Evolutionary conservation across 2,888 invertebrate genomes (phyloP), one percentile per base, ranked within the genome.

Genomic region (Perizoma flavofasciatum): DNA sequence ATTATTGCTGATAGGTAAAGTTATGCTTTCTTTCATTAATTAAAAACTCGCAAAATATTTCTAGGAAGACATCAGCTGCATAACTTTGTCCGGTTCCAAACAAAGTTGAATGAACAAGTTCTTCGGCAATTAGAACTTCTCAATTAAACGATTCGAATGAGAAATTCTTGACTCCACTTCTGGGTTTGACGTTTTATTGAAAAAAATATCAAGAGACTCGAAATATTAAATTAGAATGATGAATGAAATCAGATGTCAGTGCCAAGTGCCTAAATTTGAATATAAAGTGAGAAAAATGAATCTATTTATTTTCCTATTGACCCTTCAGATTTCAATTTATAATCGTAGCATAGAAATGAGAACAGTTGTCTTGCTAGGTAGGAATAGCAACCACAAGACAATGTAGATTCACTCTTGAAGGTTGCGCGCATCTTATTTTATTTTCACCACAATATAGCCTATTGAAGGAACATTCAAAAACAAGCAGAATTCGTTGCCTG

Each of bases 191-290:
- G 41, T 48, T 53, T 55, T 54, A 61, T 52, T 49, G 51, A 61
- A 57, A 55, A 57, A 54, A 57, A 48, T 46, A 59, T 62, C 51
- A 35, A 53, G 51, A 45, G 22, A 52, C 54, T 57, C 7, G 9
- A 43, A 40, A 56, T 53, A 63, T 63, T 55, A 37, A 63, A 53
- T 63, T 49, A 59, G 45, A 54, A 39, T 55, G 59, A 59, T 63
- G 59, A 54, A 59, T 55, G 55, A 46, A 43, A 49, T 48, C 52
- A 45, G 43, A 41, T 41, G 37, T 51, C 39, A 47, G n/a, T 10
- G 11, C 9, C 46, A 40, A 41, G 35, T 49, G 44, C n/a, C 32
- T 59, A 51, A 9, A 54, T 59, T 46, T 59, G n/a, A 53, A 46
- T 49, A 32, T 51, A 10, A 41, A 45, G 9, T 4, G 40, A 43